phyloP scores from a whole-genome alignment of 1,140 invertebrate genomes.

The Microvelia longipes region DNA sequence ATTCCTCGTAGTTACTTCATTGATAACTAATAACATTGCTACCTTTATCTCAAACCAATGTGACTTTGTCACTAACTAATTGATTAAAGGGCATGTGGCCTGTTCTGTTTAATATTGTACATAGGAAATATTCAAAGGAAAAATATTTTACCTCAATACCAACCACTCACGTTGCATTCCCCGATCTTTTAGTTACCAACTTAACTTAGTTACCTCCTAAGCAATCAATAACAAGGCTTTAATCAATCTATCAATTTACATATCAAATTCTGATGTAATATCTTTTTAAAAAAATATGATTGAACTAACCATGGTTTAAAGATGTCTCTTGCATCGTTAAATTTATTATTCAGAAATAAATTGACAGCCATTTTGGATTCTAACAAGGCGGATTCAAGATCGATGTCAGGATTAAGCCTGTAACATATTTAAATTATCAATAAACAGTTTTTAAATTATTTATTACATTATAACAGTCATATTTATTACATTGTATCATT shows the following conservation, averaged over 20 bases:
- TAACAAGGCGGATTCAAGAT: conserved; percentile 18
- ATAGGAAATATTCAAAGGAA: no score
- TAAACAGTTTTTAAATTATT: background rate
- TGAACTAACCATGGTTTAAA: conserved; percentile 54
- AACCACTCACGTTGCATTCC: background rate
- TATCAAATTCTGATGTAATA: no score
- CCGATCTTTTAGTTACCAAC: background rate
- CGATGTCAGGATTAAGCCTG: conserved; percentile 10
- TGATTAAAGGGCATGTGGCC: no score
- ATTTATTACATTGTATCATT: no score
- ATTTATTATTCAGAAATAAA: conserved; percentile 79
- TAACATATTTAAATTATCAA: background rate
- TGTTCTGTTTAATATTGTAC: no score
- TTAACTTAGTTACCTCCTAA: background rate
- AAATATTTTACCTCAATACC: no score
- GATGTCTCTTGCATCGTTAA: conserved; percentile 55
- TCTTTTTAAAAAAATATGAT: conserved; percentile 12
- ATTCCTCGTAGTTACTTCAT: no score
- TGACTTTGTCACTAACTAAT: no score
- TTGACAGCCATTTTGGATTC: conserved; percentile 38
- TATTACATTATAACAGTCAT: background rate
- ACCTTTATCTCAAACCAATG: no score
- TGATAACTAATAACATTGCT: no score
- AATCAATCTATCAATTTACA: no score
- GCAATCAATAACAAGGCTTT: conserved; percentile 6